A percentile compares a stretch with the other conserved stretches of the same genome.
Evolutionary conservation across 2,888 invertebrate species (phyloP).

Genomic region (Elgonia sp.): DNA sequence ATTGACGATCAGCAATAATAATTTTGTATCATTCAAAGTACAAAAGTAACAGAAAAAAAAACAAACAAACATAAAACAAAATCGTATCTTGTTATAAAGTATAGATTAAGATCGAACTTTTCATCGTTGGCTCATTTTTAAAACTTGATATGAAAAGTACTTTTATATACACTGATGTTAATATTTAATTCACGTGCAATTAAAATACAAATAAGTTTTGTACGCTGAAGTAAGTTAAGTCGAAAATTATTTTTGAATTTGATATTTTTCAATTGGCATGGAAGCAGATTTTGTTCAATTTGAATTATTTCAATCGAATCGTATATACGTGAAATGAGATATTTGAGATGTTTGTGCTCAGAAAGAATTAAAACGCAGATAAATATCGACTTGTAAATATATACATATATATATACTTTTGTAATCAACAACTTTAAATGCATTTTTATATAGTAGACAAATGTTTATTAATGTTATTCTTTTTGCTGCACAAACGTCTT

Average conservation of each 20-base stretch:
- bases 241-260: neutral
- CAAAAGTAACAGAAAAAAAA: slow-evolving; percentile 26
- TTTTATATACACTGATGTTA: too few species aligned
- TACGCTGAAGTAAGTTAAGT: too few species aligned
- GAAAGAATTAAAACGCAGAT: slow-evolving; percentile 45
- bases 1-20: slow-evolving; percentile 29
- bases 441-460: slow-evolving; percentile 59
- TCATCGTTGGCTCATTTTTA: slow-evolving; percentile 9
- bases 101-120: slow-evolving; percentile 17
- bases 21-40: slow-evolving; percentile 50
- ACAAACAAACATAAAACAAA: too few species aligned
- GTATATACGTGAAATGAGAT: slow-evolving; percentile 18
- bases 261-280: neutral
- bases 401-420: slow-evolving; percentile 61
- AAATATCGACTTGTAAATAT: slow-evolving; percentile 51
- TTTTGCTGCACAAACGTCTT: slow-evolving; percentile 53
- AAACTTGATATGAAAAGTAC: neutral
- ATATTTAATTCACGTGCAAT: too few species aligned
- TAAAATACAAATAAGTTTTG: too few species aligned
- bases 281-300: neutral
- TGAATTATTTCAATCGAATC: neutral
- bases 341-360: slow-evolving; percentile 52
- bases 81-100: slow-evolving; percentile 51
- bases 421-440: slow-evolving; percentile 37
- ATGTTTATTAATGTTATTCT: slow-evolving; percentile 43